Percentiles rank a stretch among this genome's conserved stretches.
Conservation (phyloP, 2,888 invertebrate species). For the Eulithis testata region DNA sequence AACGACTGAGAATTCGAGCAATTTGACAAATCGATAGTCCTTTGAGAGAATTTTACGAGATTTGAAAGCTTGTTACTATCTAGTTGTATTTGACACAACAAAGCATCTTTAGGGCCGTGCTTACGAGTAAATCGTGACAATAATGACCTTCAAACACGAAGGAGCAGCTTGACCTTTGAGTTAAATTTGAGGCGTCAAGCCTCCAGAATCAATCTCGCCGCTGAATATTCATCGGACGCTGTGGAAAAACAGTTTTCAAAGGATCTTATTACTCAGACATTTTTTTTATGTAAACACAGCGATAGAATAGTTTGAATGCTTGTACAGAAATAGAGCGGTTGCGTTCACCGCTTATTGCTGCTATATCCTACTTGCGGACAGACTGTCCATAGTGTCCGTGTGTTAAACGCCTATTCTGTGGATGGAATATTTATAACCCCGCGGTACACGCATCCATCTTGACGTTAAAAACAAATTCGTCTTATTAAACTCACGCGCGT, state of each 20-base stretch:
- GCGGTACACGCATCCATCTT: slow-evolving; percentile 20
- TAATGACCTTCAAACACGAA: slow-evolving; percentile 28
- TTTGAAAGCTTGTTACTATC: slow-evolving; percentile 20
- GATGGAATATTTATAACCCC: slow-evolving; percentile 53
- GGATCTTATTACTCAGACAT: slow-evolving; percentile 24
- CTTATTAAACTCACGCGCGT: slow-evolving; percentile 19
- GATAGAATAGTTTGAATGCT: slow-evolving; percentile 49
- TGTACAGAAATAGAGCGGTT: slow-evolving; percentile 63
- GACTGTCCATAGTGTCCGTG: slow-evolving; percentile 49
- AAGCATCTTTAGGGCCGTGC: slow-evolving; percentile 7
- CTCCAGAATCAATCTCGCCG: slow-evolving; percentile 47
- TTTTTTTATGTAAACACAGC: slow-evolving; percentile 27
- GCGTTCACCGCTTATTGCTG: slow-evolving; percentile 40
- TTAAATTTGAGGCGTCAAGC: slow-evolving; percentile 36
- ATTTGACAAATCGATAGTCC: slow-evolving; percentile 13
- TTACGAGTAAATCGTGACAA: slow-evolving; percentile 13
- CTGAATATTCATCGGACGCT: slow-evolving; percentile 44
- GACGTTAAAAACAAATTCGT: slow-evolving; percentile 21
- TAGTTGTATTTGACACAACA: slow-evolving; percentile 16
- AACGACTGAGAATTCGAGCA: slow-evolving; percentile 18
- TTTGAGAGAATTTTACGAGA: slow-evolving; percentile 11
- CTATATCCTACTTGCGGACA: slow-evolving; percentile 42
- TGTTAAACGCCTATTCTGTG: slow-evolving; percentile 50
- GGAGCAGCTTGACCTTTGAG: slow-evolving; percentile 40
- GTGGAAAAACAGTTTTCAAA: slow-evolving; percentile 31